Conservation (phyloP, 2,797 vertebrate genomes). For the Lagodon rhomboides region DNA sequence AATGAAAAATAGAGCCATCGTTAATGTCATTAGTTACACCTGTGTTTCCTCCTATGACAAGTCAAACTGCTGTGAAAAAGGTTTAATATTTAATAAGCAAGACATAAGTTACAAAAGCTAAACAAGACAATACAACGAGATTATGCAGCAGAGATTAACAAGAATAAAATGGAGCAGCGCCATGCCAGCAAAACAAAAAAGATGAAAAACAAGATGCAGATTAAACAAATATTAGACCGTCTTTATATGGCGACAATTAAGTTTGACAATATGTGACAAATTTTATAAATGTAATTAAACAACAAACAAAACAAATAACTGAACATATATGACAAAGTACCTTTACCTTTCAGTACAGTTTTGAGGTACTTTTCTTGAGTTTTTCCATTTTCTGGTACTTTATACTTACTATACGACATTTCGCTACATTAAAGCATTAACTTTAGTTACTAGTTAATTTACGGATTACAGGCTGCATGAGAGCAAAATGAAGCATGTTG, state of each 20-base stretch:
- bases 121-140: background rate
- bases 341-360: too few species aligned
- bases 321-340: background rate
- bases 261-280: background rate
- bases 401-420: too few species aligned
- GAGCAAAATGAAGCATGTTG: too few species aligned
- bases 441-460: too few species aligned
- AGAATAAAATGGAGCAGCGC: background rate
- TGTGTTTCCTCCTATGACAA: background rate
- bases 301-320: background rate
- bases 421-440: too few species aligned
- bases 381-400: too few species aligned
- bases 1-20: background rate
- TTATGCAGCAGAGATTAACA: background rate
- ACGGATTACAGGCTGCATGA: too few species aligned
- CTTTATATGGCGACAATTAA: background rate
- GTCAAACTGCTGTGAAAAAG: background rate
- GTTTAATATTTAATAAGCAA: background rate
- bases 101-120: background rate
- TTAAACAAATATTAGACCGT: background rate
- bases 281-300: background rate
- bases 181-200: too few species aligned
- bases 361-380: too few species aligned
- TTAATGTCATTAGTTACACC: slow-evolving; percentile 2
- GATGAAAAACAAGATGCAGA: background rate